These are phyloP conservation scores for Congeria kusceri DNA, from an alignment of 2,888 invertebrate genomes.

Conservation along the genomic window DNA sequence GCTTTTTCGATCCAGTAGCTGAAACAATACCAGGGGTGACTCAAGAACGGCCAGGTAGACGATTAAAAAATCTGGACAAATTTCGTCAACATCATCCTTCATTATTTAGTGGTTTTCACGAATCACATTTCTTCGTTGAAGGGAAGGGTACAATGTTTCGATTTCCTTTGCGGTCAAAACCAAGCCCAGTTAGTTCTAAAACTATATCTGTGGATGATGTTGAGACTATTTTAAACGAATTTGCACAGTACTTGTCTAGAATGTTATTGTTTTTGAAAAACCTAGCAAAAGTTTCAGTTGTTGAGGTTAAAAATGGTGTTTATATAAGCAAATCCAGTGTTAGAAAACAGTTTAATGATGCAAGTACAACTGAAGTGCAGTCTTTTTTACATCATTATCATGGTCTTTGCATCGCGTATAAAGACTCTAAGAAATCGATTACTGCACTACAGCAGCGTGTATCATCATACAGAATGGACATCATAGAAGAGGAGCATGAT, in stretches of 20 bases:
- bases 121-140: constrained; percentile 17
- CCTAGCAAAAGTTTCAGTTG: constrained; percentile 38
- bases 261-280: constrained; percentile 61
- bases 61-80: constrained; percentile 40
- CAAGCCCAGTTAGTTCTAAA: constrained; percentile 72
- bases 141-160: constrained; percentile 63
- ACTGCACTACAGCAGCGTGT: too few species aligned
- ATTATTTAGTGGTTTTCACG: constrained; percentile 58
- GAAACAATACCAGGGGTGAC: constrained; percentile 69
- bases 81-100: constrained; percentile 34
- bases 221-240: constrained; percentile 24
- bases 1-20: constrained; percentile 81
- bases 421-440: too few species aligned
- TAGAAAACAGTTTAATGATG: too few species aligned
- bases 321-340: too few species aligned
- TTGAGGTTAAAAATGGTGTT: constrained; percentile 27
- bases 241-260: constrained; percentile 37
- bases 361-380: too few species aligned
- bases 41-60: constrained; percentile 52
- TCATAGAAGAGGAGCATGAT: too few species aligned
- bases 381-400: too few species aligned
- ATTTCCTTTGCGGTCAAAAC: constrained; percentile 64
- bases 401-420: too few species aligned
- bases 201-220: constrained; percentile 17
- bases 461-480: too few species aligned